Base-by-base conservation (phyloP, 2,888 invertebrate species). In the Fabriciana adippe region DNA sequence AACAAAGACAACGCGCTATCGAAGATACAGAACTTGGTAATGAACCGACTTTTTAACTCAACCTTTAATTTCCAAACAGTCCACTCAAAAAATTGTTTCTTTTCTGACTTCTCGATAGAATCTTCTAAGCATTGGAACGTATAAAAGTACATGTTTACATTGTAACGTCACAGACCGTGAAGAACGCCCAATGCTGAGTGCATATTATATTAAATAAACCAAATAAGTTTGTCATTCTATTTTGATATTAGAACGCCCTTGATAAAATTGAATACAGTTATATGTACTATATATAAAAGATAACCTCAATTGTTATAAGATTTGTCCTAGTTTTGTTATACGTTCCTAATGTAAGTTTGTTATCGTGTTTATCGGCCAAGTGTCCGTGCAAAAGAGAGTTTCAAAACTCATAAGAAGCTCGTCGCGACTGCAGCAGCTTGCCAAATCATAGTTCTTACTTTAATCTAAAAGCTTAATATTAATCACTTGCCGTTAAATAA, bases 311-410 rank as follows among this genome's bases (percentile, higher is more conserved):
- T 18, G 16, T 55, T 66, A 54, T 47, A 55, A 64, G 61, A 48
- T 66, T 57, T 62, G 68, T 64, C 57, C 68, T 57, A 69, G 45
- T 69, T 69, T 51, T 60, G 14, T 41, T 61, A 41, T 26, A 53
- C 18, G 55, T 65, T 62, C 68, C 35, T 66, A 66, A 57, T 61
- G 60, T 53, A 68, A 68, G 60, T 66, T 61, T 48, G 65, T 61
- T 68, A 66, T 69, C 47, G 55, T 57, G 57, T 69, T 66, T 65
- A 61, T 64, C 56, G 55, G 51, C 50, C 45, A 60, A 60, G 50
- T 45, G 65, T 47, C 55, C 14, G 55, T 56, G 53, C 53, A 41
- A 56, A 56, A 62, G 60, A 68, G 59, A 66, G 56, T 64, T 60
- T 64, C 55, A 48, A 60, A 64, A 64, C 64, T 68, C 55, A 54